Percentiles rank a stretch among this genome's conserved stretches.
Conservation (phyloP, 2,888 invertebrate species). For the Amiota mariae region DNA sequence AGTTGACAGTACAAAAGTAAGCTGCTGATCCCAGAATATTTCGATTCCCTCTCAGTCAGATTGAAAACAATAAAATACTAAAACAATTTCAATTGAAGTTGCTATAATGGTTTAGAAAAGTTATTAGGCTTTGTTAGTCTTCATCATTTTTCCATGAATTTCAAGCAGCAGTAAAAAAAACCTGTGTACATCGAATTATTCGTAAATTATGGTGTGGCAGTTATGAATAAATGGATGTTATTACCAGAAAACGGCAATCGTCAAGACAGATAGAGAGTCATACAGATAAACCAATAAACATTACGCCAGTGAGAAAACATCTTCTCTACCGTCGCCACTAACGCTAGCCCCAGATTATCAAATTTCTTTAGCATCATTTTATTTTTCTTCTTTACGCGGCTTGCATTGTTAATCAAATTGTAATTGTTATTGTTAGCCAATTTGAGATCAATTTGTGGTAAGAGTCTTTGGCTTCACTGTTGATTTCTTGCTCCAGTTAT, state of each 20-base stretch:
- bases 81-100: constrained; percentile 48
- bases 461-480: constrained; percentile 21
- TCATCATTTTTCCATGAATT: constrained; percentile 60
- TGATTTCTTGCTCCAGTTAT: neutral
- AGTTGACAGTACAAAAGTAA: too few relatives aligned
- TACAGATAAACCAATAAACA: constrained; percentile 63
- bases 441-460: constrained; percentile 66
- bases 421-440: constrained; percentile 53
- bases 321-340: constrained; percentile 37
- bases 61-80: neutral
- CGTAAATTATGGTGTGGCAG: constrained; percentile 70
- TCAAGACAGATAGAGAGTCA: constrained; percentile 33
- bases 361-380: neutral
- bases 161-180: constrained; percentile 56
- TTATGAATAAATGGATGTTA: constrained; percentile 65
- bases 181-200: constrained; percentile 73
- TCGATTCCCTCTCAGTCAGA: too few relatives aligned
- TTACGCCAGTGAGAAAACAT: constrained; percentile 62
- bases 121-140: constrained; percentile 72
- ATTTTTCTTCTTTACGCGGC: neutral
- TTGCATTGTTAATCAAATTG: constrained; percentile 10
- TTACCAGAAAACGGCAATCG: constrained; percentile 45
- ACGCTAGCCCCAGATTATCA: constrained; percentile 20
- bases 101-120: constrained; percentile 60
- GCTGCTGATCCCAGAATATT: too few relatives aligned